phyloP scores from a whole-genome alignment of 2,797 vertebrate species.

The Acanthopagrus latus region DNA sequence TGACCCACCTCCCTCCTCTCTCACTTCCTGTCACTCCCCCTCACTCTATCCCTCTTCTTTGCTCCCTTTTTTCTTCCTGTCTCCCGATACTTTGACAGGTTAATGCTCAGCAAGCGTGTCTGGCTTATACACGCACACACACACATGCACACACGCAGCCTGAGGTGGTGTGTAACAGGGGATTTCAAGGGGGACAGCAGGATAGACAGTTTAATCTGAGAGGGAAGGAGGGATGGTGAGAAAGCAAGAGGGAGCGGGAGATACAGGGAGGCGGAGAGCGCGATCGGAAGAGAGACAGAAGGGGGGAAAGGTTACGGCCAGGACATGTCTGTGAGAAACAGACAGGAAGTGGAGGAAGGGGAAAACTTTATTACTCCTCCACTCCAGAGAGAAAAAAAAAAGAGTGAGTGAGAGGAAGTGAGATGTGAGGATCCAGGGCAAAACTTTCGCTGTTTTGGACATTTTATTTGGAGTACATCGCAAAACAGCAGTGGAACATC shows the following conservation, averaged over 20 bases:
- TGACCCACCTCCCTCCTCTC: slow-evolving; percentile 30
- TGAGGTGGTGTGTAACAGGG: slow-evolving; percentile 72
- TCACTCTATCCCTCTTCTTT: slow-evolving; percentile 12
- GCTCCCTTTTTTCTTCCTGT: slow-evolving; percentile 33
- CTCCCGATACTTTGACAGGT: slow-evolving; percentile 77
- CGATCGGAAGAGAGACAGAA: slow-evolving; percentile 43
- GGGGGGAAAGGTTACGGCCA: slow-evolving; percentile 62
- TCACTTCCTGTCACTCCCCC: slow-evolving; percentile 11
- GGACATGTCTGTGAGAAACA: slow-evolving; percentile 60
- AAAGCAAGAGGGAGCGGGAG: slow-evolving; percentile 48
- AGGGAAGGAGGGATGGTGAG: slow-evolving; percentile 49
- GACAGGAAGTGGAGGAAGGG: slow-evolving; percentile 24
- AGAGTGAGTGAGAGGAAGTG: slow-evolving; percentile 20
- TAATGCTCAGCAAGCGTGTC: slow-evolving; percentile 79
- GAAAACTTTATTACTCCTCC: slow-evolving; percentile 59
- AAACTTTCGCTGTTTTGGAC: slow-evolving; percentile 35
- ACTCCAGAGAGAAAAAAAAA: slow-evolving; percentile 23
- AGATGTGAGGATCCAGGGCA: slow-evolving; percentile 11
- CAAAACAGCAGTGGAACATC: slow-evolving; percentile 11
- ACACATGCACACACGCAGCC: slow-evolving; percentile 52
- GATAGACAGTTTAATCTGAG: slow-evolving; percentile 81
- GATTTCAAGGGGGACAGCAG: slow-evolving; percentile 76
- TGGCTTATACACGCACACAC: slow-evolving; percentile 44
- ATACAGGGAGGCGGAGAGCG: slow-evolving; percentile 39
- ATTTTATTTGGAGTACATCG: slow-evolving; percentile 36